Evolutionary conservation across 2,888 invertebrate genomes (phyloP).

Genomic region (Pycnomerus fuliginosus): DNA sequence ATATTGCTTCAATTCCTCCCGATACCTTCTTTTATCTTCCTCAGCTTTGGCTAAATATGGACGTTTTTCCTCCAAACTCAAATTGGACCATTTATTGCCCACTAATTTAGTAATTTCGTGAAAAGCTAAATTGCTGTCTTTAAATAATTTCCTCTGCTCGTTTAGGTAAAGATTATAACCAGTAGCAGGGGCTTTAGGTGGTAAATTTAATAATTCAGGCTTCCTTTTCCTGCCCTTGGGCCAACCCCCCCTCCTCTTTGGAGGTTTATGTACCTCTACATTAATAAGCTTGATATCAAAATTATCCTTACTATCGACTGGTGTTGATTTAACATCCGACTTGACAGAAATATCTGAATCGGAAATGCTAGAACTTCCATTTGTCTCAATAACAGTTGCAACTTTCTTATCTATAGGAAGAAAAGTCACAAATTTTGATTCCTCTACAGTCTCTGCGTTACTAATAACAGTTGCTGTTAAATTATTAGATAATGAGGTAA

Average conservation of each 20-base stretch:
- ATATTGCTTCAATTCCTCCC: slow-evolving; percentile 58
- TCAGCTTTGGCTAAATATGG: slow-evolving; percentile 59
- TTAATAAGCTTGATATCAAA: background rate
- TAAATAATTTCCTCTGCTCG: slow-evolving; percentile 57
- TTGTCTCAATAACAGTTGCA: background rate
- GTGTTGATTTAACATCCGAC: slow-evolving; percentile 19
- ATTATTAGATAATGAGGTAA: background rate
- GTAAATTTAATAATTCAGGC: slow-evolving; percentile 54
- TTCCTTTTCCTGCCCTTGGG: slow-evolving; percentile 62
- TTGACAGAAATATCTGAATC: slow-evolving; percentile 1
- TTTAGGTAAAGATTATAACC: slow-evolving; percentile 60
- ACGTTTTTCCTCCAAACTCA: slow-evolving; percentile 57
- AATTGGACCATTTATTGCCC: slow-evolving; percentile 60
- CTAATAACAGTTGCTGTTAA: background rate
- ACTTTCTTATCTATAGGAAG: slow-evolving; percentile 31
- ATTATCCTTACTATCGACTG: background rate
- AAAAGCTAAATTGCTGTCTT: slow-evolving; percentile 55
- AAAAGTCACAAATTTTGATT: slow-evolving; percentile 13
- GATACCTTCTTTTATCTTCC: slow-evolving; percentile 58
- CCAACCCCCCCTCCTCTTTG: slow-evolving; percentile 60
- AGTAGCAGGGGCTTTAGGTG: slow-evolving; percentile 60
- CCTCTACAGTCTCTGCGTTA: slow-evolving; percentile 6
- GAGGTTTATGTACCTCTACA: slow-evolving; percentile 31
- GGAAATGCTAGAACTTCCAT: background rate
- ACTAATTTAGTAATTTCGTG: slow-evolving; percentile 59